These are phyloP conservation scores for Rhinolophus sinicus DNA, from an alignment of 2,113 vertebrate species.

Conservation along the genomic window DNA sequence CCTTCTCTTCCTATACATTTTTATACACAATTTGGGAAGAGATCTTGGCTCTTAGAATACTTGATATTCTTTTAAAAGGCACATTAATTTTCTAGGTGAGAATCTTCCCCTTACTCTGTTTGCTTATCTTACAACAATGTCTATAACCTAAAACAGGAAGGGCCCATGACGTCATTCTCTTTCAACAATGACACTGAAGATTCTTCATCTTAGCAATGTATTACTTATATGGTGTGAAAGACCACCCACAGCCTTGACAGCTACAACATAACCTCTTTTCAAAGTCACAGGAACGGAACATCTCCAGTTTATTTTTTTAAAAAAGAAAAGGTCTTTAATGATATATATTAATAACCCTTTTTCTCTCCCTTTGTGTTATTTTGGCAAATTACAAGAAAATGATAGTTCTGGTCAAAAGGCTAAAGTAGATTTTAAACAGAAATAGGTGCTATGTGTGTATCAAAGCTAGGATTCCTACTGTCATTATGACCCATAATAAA, in stretches of 20 bases:
- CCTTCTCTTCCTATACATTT: neutral
- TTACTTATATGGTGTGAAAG: neutral
- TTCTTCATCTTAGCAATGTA: neutral
- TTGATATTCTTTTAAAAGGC: slow-evolving; percentile 34
- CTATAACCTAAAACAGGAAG: neutral
- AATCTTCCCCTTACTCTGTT: neutral
- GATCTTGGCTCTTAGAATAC: neutral
- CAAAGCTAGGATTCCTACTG: neutral
- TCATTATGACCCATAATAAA: neutral
- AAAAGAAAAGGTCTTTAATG: neutral
- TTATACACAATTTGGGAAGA: neutral
- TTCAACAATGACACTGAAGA: neutral
- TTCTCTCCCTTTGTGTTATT: slow-evolving; percentile 20
- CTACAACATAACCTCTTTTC: slow-evolving; percentile 5
- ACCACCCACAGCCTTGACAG: neutral
- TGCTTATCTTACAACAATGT: neutral
- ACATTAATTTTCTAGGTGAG: neutral
- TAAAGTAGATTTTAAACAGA: slow-evolving; percentile 35
- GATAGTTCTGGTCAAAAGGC: slow-evolving; percentile 31
- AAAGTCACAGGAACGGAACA: slow-evolving; percentile 48
- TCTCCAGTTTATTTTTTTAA: neutral
- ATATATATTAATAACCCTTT: neutral
- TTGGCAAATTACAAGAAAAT: slow-evolving; percentile 33
- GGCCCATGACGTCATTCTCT: neutral
- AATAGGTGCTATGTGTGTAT: neutral